A percentile compares a stretch with the other conserved stretches of the same genome.
Evolutionary conservation across 2,797 vertebrate species (phyloP).

Genomic region (Sebastes alutus): DNA sequence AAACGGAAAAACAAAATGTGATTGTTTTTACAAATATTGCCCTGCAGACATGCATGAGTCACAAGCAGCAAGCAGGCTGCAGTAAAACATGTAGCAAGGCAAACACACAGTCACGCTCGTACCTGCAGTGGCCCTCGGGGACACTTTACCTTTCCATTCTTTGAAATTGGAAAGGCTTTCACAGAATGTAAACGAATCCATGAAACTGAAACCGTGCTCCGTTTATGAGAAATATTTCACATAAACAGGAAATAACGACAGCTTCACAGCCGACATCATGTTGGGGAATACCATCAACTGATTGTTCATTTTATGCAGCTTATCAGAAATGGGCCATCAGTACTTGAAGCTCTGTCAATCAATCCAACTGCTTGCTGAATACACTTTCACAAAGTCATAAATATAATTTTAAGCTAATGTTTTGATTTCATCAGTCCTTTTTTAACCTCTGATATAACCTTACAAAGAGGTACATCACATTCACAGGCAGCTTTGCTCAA

Average conservation of each 20-base stretch:
- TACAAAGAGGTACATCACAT: background rate
- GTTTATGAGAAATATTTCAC: background rate
- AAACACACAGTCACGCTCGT: background rate
- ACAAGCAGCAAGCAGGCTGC: background rate
- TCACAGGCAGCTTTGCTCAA: background rate
- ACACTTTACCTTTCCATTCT: conserved; percentile 7
- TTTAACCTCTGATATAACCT: background rate
- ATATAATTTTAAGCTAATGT: background rate
- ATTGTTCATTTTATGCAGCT: background rate
- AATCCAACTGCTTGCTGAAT: background rate
- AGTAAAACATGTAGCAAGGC: background rate
- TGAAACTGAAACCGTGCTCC: background rate
- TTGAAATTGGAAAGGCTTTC: conserved; percentile 6
- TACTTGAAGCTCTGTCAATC: background rate
- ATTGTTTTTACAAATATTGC: background rate
- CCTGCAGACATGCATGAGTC: background rate
- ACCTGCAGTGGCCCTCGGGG: background rate
- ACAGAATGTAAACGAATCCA: background rate
- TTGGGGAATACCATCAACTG: background rate
- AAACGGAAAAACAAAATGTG: background rate
- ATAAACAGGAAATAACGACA: background rate
- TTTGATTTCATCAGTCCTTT: background rate
- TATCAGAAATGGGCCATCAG: background rate
- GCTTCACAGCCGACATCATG: background rate
- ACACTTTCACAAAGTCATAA: background rate